Evolutionary conservation across 2,113 vertebrate genomes (phyloP).

Genomic region (Coracopsis vasa): DNA sequence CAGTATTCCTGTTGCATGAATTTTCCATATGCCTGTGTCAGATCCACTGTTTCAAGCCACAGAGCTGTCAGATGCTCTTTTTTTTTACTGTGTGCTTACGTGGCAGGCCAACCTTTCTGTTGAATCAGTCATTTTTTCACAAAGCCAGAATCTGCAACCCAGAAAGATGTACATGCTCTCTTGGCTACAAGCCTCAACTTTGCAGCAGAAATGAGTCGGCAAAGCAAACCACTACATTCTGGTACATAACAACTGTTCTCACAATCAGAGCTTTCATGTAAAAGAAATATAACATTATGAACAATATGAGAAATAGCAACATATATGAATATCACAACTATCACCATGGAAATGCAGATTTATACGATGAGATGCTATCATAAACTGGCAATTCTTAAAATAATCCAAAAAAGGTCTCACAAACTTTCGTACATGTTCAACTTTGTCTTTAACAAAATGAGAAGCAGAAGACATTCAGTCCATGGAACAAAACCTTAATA

Average conservation of each 20-base stretch:
- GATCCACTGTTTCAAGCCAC: constrained; percentile 42
- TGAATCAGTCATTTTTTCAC: not conserved
- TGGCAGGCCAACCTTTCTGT: constrained; percentile 40
- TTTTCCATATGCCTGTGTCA: constrained; percentile 56
- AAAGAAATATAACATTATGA: not conserved
- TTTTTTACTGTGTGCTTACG: constrained; percentile 27
- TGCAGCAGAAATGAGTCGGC: not conserved
- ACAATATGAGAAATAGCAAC: not conserved
- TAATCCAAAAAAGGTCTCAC: not conserved
- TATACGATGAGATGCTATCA: not conserved
- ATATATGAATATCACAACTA: not conserved
- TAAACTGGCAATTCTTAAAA: not conserved
- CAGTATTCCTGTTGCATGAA: constrained; percentile 41
- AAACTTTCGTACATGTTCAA: not conserved
- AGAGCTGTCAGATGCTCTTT: constrained; percentile 37
- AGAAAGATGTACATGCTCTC: not conserved
- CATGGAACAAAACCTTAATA: not conserved
- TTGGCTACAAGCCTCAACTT: not conserved
- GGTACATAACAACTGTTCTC: not conserved
- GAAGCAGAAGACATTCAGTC: not conserved
- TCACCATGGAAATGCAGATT: not conserved
- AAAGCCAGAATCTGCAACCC: not conserved
- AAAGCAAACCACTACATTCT: not conserved
- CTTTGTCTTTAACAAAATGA: not conserved
- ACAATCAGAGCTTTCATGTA: not conserved